These are phyloP conservation scores for Microctonus brassicae DNA, from an alignment of 2,888 invertebrate genomes.

Conservation along the genomic window DNA sequence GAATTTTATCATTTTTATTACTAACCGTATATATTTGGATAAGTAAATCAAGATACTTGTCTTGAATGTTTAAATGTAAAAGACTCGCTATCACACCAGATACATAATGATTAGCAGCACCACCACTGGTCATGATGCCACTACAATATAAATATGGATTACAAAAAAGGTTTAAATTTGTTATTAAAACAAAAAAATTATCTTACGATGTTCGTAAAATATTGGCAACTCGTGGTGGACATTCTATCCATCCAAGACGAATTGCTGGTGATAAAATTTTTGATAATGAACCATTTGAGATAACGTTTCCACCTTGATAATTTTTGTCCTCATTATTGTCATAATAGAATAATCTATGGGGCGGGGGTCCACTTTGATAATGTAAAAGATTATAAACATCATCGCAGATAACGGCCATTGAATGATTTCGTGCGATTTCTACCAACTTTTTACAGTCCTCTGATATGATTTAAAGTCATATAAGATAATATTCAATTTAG, in stretches of 20 bases:
- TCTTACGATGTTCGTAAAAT: conserved; percentile 66
- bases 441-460: conserved; percentile 69
- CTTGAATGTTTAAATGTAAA: conserved; percentile 71
- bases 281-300: conserved; percentile 77
- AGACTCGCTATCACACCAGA: conserved; percentile 72
- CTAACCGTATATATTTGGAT: conserved; percentile 65
- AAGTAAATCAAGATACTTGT: conserved; percentile 68
- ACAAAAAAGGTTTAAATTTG: not conserved
- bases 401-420: conserved; percentile 73
- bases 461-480: conserved; percentile 43
- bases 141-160: conserved; percentile 58
- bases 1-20: not conserved
- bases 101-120: conserved; percentile 75
- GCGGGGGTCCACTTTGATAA: conserved; percentile 68
- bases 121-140: conserved; percentile 73
- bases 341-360: conserved; percentile 72
- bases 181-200: not conserved
- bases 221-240: conserved; percentile 68
- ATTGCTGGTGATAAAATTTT: conserved; percentile 77
- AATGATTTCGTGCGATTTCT: conserved; percentile 68
- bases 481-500: too few relatives aligned
- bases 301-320: conserved; percentile 72
- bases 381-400: conserved; percentile 77
- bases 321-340: conserved; percentile 68
- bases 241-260: conserved; percentile 78